Percentiles rank a stretch among this genome's conserved stretches.
phyloP scores from a whole-genome alignment of 1,140 invertebrate species.

The Bombus picipes region DNA sequence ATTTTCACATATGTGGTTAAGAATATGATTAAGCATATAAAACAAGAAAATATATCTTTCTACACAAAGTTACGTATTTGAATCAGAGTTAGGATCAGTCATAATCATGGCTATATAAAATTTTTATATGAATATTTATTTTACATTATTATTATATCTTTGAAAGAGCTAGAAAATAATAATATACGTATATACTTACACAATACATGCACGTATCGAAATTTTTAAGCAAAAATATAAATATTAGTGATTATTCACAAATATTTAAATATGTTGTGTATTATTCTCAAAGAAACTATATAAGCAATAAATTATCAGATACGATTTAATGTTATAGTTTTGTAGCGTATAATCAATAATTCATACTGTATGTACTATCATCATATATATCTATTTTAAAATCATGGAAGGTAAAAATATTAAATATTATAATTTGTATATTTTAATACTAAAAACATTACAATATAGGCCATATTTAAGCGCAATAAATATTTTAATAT shows the following conservation, averaged over 20 bases:
- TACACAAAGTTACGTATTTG: background rate
- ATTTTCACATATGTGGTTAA: no score
- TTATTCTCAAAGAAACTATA: background rate
- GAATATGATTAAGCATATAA: no score
- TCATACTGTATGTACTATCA: background rate
- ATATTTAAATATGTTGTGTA: background rate
- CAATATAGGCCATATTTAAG: conserved; percentile 3
- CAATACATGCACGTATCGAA: background rate
- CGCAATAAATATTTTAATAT: conserved; percentile 10
- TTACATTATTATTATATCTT: background rate
- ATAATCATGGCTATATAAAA: background rate
- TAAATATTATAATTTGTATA: conserved; percentile 13
- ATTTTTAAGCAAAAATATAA: background rate
- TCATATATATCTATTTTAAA: background rate
- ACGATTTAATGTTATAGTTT: background rate
- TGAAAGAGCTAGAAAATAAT: background rate
- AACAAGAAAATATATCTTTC: background rate
- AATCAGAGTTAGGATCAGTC: background rate
- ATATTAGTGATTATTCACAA: background rate
- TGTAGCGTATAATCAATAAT: background rate
- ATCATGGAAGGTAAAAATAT: background rate
- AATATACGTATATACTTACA: background rate
- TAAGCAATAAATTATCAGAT: background rate
- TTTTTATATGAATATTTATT: background rate
- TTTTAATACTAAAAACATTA: conserved; percentile 16